Conservation (phyloP, 2,113 vertebrate genomes). For the Gavialis gangeticus region DNA sequence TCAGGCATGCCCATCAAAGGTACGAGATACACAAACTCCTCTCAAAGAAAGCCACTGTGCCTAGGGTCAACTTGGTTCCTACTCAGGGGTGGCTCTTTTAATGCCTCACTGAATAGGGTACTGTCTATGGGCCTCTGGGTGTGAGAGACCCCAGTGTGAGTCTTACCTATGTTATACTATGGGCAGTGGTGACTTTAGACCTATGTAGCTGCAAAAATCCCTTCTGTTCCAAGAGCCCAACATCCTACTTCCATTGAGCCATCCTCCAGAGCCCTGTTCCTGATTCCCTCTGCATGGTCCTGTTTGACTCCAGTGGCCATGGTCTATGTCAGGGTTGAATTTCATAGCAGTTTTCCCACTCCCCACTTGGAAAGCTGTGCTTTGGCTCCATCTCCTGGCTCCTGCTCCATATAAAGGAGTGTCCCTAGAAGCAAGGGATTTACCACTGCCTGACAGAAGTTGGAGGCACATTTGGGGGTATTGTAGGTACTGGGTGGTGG, state of each 20-base stretch:
- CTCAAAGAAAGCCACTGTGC: not conserved
- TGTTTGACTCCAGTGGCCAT: too few relatives aligned
- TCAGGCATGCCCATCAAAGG: not conserved
- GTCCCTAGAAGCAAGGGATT: not conserved
- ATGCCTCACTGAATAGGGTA: not conserved
- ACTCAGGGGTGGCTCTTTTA: not conserved
- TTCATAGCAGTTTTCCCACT: not conserved
- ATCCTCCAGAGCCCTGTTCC: not conserved
- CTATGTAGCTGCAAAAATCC: not conserved
- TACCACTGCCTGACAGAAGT: not conserved
- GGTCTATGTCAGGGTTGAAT: too few relatives aligned
- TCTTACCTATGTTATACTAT: not conserved
- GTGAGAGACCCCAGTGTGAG: not conserved
- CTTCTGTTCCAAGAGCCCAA: not conserved
- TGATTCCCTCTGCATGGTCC: not conserved
- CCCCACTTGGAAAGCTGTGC: not conserved
- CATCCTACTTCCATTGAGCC: not conserved
- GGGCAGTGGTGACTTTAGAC: not conserved
- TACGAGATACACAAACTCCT: rapidly evolving
- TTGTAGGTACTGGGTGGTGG: not conserved
- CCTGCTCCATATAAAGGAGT: not conserved
- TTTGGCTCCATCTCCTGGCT: not conserved
- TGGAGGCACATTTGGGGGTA: too few relatives aligned
- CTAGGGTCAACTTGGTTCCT: not conserved
- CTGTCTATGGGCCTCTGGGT: not conserved